Evolutionary conservation across 2,113 vertebrate genomes (phyloP).

Genomic region (Colossoma macropomum): DNA sequence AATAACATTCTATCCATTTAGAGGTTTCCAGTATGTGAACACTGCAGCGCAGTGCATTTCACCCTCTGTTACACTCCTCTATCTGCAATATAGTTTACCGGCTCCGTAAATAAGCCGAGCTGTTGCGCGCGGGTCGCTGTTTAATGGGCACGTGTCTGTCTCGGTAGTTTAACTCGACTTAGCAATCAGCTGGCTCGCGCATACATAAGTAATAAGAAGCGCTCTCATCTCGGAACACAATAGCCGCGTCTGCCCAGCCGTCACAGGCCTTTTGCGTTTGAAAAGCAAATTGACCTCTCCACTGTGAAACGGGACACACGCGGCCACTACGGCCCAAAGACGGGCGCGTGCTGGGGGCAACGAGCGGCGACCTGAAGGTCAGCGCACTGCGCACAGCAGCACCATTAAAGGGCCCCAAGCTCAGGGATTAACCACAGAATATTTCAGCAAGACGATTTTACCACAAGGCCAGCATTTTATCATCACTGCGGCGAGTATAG

Average conservation of each 20-base stretch:
- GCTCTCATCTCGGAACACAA: slow-evolving; percentile 81
- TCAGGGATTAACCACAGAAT: slow-evolving; percentile 32
- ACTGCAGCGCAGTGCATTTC: not conserved
- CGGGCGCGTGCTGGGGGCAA: slow-evolving; percentile 85
- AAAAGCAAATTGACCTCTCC: slow-evolving; percentile 92
- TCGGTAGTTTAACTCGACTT: slow-evolving; percentile 79
- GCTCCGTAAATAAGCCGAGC: not conserved
- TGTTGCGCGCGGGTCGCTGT: slow-evolving; percentile 30
- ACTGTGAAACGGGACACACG: slow-evolving; percentile 82
- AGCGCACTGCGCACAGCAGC: slow-evolving; percentile 49
- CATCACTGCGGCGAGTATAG: no score
- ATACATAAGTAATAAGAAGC: slow-evolving; percentile 86
- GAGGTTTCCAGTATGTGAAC: no score
- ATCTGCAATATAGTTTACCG: not conserved
- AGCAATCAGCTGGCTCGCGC: slow-evolving; percentile 85
- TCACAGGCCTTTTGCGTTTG: slow-evolving; percentile 82
- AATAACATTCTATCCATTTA: no score
- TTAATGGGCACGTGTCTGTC: slow-evolving; percentile 79
- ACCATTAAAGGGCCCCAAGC: slow-evolving; percentile 51
- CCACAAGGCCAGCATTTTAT: not conserved
- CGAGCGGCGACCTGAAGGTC: slow-evolving; percentile 62
- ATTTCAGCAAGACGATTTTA: not conserved
- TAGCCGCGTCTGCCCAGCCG: slow-evolving; percentile 75
- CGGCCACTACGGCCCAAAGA: slow-evolving; percentile 86
- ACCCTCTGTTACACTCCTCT: not conserved